Evolutionary conservation across 1,140 invertebrate species (phyloP), one percentile per base, ranked within the genome.

Genomic region (Zaprionus taronus): DNA sequence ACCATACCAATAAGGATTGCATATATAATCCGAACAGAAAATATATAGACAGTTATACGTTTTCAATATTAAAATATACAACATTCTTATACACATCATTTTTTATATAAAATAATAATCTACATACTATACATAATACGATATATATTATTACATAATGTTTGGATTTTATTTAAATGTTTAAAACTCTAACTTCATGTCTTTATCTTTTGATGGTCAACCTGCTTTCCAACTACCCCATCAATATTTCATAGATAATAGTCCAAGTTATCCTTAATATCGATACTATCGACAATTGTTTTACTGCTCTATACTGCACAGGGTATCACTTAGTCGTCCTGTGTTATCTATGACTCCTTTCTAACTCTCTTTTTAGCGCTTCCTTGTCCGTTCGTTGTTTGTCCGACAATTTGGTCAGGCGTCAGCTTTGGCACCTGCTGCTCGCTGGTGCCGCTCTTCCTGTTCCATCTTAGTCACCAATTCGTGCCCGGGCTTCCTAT

Each of bases 401-500:
- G 72, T 60, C 77, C 77, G 69, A 91, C 87, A 84, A 89, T 89
- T 84, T 89, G 72, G 69, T 49, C 72, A 71, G 75, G 84, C 81
- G 84, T 89, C 85, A 84, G 84, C 56, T 89, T 74, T 89, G 74
- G 78, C 84, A 89, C 84, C 84, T 89, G 84, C 79, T 87, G 84
- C 41, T 17, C 41, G 65, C 80, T 66, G 31, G 31, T 7, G 70
- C 57, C 85, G 74, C 71, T 79, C 71, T 79, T 89, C 78, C 80
- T 79, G 65, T 83, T 82, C 69, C 77, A 67, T 51, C 72, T 83
- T 80, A 89, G 60, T 72, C 69, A 62, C 70, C 73, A 86, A 81
- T 72, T 66, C 34, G 51, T 56, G 34, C 49, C 57, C 36, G n/a
- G 63, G 70, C 63, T 57, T 79, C n/a, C n/a, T 4, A 47, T 47